Conservation (phyloP, 2,113 vertebrate species). For the Paracanthobrama guichenoti region DNA sequence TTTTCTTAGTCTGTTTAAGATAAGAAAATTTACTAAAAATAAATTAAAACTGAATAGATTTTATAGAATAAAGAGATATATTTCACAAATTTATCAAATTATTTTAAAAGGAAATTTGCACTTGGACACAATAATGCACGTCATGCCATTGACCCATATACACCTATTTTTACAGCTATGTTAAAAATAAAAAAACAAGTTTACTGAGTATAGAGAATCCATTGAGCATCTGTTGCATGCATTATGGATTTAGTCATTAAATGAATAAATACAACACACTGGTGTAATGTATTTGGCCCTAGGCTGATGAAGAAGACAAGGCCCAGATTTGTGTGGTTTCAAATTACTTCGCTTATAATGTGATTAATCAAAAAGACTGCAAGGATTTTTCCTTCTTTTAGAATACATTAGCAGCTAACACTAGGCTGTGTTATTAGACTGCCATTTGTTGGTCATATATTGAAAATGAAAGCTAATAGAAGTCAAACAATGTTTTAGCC, state of each 20-base stretch:
- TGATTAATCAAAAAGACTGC: slow-evolving; percentile 17
- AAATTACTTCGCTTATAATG: slow-evolving; percentile 22
- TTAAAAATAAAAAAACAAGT: not conserved
- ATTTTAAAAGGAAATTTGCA: too few species aligned
- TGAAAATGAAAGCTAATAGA: slow-evolving; percentile 25
- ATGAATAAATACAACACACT: slow-evolving; percentile 8
- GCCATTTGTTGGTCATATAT: slow-evolving; percentile 19
- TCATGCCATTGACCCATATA: not conserved
- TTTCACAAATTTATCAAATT: too few species aligned
- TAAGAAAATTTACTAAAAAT: too few species aligned
- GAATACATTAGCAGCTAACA: not conserved
- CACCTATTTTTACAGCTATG: not conserved
- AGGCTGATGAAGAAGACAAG: not conserved
- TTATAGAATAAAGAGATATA: too few species aligned
- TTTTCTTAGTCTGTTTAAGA: too few species aligned
- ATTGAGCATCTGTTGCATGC: slow-evolving; percentile 8
- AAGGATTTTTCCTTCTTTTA: not conserved
- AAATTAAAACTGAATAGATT: too few species aligned
- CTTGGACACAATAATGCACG: too few species aligned
- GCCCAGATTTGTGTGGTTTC: slow-evolving; percentile 1
- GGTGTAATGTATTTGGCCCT: not conserved
- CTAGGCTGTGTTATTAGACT: slow-evolving; percentile 18
- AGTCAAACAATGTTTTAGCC: slow-evolving; percentile 8
- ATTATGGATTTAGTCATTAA: slow-evolving; percentile 2
- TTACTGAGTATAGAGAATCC: not conserved